Base-by-base conservation (phyloP, 2,113 vertebrate species). In the Otus sunia region DNA sequence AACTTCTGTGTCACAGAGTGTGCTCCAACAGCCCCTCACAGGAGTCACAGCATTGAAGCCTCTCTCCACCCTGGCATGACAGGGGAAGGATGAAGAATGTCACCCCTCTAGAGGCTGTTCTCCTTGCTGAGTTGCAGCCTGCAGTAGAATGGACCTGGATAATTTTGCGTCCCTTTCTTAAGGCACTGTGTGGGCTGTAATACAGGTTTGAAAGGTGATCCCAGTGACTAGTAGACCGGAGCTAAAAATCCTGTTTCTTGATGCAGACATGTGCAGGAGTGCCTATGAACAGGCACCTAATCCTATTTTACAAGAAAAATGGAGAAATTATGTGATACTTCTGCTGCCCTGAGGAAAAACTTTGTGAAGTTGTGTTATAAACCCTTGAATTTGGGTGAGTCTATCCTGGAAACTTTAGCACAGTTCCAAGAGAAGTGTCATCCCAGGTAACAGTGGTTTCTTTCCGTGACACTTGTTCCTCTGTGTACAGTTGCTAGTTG, bases 371-470 rank as follows among this genome's bases (percentile, higher is more conserved):
- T 17, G 22, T 15, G 20, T 67, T 87, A 34, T 22, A 52, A 67
- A 63, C 14, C 55, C 30, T 93, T 91, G 73, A 95, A 39, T 2
- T 78, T 71, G 68, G 32, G 55, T 49, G 78, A 91, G 34, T 59
- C 49, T 72, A 6, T 71, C 56, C 53, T 75, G 77, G 94, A 94
- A 96, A 96, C 76, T 93, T 58, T 10, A 85, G 71, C 53, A 53
- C 2, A 0, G 12, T 88, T 94, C 87, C 90, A 92, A 88, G 41
- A 80, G 68, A 81, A 66, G 53, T 64, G 81, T 94, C 90, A 94
- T 85, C 58, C 88, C 90, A 30, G 81, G 93, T 82, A 84, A 92
- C 73, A 62, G 88, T 55, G 73, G 23, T 90, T 93, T 93, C 87
- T 91, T 91, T 91, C 90, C 87, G 72, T 81, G 89, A 87, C 52